Evolutionary conservation across 2,113 vertebrate species (phyloP), one percentile per base, ranked within the genome.

Genomic region (Lagopus muta): DNA sequence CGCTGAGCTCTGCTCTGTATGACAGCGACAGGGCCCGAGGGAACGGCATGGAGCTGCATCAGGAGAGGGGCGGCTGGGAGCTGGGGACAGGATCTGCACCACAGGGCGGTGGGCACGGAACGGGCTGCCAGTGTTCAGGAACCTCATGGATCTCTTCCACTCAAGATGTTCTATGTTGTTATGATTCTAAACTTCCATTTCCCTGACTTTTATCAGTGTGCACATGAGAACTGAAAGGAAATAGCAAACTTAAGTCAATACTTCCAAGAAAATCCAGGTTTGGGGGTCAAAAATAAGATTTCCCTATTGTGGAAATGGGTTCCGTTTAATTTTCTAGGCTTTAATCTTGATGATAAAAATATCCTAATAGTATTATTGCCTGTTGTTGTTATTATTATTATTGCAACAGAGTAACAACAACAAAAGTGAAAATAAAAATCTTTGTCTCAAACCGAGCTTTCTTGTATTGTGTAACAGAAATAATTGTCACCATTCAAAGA

Each of bases 391-490:
- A 25, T 50, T 25, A 7, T 25, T 22, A 72, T 90, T 78, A 38
- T 40, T 61, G 71, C 50, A 88, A 65, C 45, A 90, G 69, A 91
- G 58, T 28, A 85, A 19, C 15, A 27, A 14, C 6, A 89, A 50
- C 24, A 92, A 94, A 73, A 91, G 93, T 77, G 42, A 45, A 79
- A 42, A 24, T 17, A n/a, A 30, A 40, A 14, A n/a, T 42, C 82
- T 76, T 73, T 83, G 32, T 25, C 65, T 30, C 6, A 28, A 77
- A 77, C 34, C 48, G 71, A 89, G 22, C 30, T 80, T 72, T 50
- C 57, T 91, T 74, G 76, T 54, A 61, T 82, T 95, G 72, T 25
- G 48, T 28, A 90, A 69, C 38, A 92, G 71, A 88, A 86, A 79
- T 34, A 6, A 93, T 43, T 78, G 72, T 48, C 86, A 72, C 66